Evolutionary conservation across 2,888 invertebrate species (phyloP).

Genomic region (Deroplatys truncata): DNA sequence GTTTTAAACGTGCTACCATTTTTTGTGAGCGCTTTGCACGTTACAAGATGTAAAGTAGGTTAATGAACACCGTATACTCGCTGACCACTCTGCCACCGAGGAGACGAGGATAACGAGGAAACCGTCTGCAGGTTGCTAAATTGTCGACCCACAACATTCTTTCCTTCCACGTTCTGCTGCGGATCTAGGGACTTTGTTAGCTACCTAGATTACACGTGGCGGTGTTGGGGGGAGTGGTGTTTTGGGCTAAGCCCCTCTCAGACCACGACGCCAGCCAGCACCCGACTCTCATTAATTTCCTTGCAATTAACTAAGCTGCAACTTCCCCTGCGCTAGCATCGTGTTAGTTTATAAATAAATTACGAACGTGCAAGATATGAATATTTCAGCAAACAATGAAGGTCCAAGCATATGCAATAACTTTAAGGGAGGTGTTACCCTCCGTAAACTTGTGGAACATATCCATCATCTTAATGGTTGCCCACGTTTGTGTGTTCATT

Average conservation of each 20-base stretch:
- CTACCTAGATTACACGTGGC: not conserved
- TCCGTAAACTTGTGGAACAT: not conserved
- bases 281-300: not conserved
- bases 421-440: not conserved
- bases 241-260: not conserved
- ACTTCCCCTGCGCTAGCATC: not conserved
- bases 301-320: not conserved
- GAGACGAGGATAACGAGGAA: not conserved
- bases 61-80: not conserved
- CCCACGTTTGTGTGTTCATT: not conserved
- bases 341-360: not conserved
- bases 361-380: not conserved
- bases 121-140: not conserved
- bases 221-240: not conserved
- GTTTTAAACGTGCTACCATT: no score
- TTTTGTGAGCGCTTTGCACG: no score
- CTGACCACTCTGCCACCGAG: not conserved
- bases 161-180: not conserved
- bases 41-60: no score
- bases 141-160: not conserved
- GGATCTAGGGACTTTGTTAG: not conserved
- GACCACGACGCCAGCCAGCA: not conserved
- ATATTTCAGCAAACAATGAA: not conserved
- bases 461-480: not conserved
- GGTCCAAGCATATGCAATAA: not conserved